These are phyloP conservation scores for Perccottus glenii DNA, from an alignment of 2,113 vertebrate genomes.

Conservation along the genomic window DNA sequence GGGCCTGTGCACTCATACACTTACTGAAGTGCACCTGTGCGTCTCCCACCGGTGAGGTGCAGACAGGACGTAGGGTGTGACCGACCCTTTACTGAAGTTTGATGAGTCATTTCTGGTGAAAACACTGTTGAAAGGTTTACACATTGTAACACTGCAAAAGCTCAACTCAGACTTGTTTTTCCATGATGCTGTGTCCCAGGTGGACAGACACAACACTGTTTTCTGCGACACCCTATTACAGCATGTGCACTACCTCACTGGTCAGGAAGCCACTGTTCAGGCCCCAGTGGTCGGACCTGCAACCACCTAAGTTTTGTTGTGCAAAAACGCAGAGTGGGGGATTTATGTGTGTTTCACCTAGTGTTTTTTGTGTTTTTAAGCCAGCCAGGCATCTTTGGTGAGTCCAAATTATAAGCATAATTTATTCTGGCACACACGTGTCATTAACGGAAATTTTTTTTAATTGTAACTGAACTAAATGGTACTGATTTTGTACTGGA, in stretches of 20 bases:
- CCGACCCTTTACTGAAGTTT: slow-evolving; percentile 12
- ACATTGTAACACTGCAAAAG: slow-evolving; percentile 27
- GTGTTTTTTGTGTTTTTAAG: no score
- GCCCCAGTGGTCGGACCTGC: slow-evolving; percentile 2
- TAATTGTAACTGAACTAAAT: no score
- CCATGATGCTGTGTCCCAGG: slow-evolving; percentile 68
- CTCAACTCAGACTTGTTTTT: slow-evolving; percentile 50
- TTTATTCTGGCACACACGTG: no score
- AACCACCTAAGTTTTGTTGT: neutral
- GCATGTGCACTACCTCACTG: slow-evolving; percentile 56
- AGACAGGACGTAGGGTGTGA: slow-evolving; percentile 22
- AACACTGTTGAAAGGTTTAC: slow-evolving; percentile 36
- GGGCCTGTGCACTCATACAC: slow-evolving; percentile 20
- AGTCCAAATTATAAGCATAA: no score
- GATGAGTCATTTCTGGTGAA: slow-evolving; percentile 51
- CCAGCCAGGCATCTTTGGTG: no score
- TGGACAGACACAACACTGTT: slow-evolving; percentile 46
- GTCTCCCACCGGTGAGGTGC: slow-evolving; percentile 31
- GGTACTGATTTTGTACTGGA: no score
- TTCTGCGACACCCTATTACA: slow-evolving; percentile 58
- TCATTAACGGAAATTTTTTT: no score
- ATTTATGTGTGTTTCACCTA: no score
- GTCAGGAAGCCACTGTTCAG: slow-evolving; percentile 39
- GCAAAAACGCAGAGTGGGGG: neutral
- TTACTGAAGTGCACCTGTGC: slow-evolving; percentile 51